Evolutionary conservation across 2,797 vertebrate species (phyloP), one percentile per base, ranked within the genome.

Genomic region (Phrynocephalus guinanensis): DNA sequence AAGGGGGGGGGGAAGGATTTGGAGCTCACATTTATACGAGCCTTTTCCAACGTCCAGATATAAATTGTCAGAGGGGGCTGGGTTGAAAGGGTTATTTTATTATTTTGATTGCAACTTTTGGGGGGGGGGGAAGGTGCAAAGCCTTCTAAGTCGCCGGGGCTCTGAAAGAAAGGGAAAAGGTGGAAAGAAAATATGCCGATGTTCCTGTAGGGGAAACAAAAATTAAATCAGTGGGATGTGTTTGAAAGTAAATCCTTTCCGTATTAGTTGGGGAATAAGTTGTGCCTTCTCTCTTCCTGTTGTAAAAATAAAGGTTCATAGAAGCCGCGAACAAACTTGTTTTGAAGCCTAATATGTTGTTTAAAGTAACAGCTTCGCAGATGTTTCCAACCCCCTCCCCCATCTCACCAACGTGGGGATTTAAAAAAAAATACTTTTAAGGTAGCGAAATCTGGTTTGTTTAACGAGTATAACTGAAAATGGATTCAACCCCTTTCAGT

Each of bases 41-140:
- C 38, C 38, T 44, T 63, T 18, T 79, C n/a, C 28, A 82, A 73
- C 38, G 75, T 60, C 63, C 66, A n/a, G 52, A 78, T 18, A 78
- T 28, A 85, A 28, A 26, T 48, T 8, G 38, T n/a, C 16, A 63
- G n/a, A 16, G 76, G 66, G 56, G 56, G 22, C 1, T 7, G 44
- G 44, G 5, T 56, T 87, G 63, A 68, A 30, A 70, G 2, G 75
- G 5, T 52, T 52, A 28, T 52, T 76, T 87, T 92, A 91, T 94
- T 77, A 44, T 86, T 89, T 92, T 83, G 90, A 88, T 89, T 52
- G 85, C 93, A 93, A 93, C 91, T 94, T 94, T 94, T 87, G 90
- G 20, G 16, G 60, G 56, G 15, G 28, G 15, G 70, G 71, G 63
- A 48, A 50, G 20, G 2, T 26, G 48, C 30, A 52, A 83, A 75